These are phyloP conservation scores for Thalassophryne amazonica DNA, from an alignment of 2,797 vertebrate species.

Conservation along the genomic window DNA sequence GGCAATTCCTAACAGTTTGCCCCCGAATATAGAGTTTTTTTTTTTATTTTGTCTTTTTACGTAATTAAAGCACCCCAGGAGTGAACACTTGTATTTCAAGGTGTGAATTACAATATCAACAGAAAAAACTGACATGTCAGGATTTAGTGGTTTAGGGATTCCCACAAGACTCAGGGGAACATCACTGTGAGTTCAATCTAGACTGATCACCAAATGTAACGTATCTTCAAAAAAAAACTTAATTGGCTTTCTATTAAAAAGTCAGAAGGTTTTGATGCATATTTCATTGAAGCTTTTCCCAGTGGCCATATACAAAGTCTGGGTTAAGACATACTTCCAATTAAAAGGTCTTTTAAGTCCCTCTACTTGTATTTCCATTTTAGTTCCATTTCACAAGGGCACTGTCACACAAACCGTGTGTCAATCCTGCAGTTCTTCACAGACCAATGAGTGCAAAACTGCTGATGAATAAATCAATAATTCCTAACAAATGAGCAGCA, in stretches of 20 bases:
- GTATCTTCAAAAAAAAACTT: slow-evolving; percentile 1
- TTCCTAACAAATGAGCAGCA: background rate
- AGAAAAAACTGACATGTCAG: slow-evolving; percentile 11
- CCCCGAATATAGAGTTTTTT: too few relatives aligned
- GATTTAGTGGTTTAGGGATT: slow-evolving; percentile 5
- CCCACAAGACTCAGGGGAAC: background rate
- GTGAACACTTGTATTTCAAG: background rate
- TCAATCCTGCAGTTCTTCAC: slow-evolving; percentile 12
- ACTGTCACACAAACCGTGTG: background rate
- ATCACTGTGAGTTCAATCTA: background rate
- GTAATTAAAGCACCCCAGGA: too few relatives aligned
- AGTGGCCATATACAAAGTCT: background rate
- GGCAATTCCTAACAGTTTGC: too few relatives aligned
- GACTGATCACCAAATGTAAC: background rate
- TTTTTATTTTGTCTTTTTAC: too few relatives aligned
- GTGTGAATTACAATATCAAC: background rate
- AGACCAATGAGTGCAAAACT: background rate
- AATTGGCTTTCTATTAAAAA: background rate
- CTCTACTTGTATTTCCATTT: slow-evolving; percentile 3
- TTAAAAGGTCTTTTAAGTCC: slow-evolving; percentile 16
- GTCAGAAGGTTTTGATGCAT: slow-evolving; percentile 11
- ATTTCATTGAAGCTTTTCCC: slow-evolving; percentile 16
- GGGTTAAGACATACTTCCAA: background rate
- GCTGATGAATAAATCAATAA: background rate
- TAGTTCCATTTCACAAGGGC: background rate